Evolutionary conservation across 2,888 invertebrate species (phyloP).

Genomic region (Cephus spinipes): DNA sequence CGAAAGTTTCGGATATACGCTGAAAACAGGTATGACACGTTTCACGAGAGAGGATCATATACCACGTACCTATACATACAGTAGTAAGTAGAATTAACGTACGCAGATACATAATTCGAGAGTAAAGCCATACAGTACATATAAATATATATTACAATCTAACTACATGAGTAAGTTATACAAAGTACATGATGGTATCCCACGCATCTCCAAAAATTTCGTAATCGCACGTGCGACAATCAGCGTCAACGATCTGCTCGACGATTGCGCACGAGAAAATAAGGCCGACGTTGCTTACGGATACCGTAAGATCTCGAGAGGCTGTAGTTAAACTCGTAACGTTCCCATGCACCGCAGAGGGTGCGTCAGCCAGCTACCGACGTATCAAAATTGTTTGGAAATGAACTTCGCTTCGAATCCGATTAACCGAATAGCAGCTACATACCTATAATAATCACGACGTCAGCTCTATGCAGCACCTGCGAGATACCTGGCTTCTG

Average conservation of each 20-base stretch:
- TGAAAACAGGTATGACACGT: neutral
- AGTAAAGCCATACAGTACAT: neutral
- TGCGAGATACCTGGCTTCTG: neutral
- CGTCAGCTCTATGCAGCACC: neutral
- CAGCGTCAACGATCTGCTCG: neutral
- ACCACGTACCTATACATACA: neutral
- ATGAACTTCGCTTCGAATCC: slow-evolving; percentile 33
- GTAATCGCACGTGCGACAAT: neutral
- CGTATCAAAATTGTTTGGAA: slow-evolving; percentile 35
- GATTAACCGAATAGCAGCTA: neutral
- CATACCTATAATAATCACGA: neutral
- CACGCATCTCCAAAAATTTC: neutral
- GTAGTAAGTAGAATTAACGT: neutral
- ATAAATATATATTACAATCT: neutral
- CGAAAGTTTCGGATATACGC: neutral
- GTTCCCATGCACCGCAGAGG: neutral
- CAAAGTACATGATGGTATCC: neutral
- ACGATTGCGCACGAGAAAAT: neutral
- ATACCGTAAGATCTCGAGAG: neutral
- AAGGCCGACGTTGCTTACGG: neutral
- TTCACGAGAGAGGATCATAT: neutral
- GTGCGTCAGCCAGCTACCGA: neutral
- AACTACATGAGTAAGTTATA: neutral
- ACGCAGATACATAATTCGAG: neutral
- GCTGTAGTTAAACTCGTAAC: neutral